Evolutionary conservation across 1,140 invertebrate genomes (phyloP).

Genomic region (Platyscapa corneri): DNA sequence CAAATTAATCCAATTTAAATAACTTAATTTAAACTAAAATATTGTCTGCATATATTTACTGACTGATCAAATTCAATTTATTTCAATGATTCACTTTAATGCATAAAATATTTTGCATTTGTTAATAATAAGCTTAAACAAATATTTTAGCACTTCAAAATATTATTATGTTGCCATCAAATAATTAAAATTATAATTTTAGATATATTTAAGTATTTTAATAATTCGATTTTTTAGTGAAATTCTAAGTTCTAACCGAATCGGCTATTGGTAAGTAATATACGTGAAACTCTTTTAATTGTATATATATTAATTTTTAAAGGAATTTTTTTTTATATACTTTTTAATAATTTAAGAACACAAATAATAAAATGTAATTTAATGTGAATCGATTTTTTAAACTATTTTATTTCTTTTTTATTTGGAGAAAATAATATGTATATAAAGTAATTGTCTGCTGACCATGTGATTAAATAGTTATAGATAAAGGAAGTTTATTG

Average conservation of each 20-base stretch:
- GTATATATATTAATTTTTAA: neutral
- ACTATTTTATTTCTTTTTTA: neutral
- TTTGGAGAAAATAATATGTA: constrained; percentile 5
- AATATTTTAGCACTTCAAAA: neutral
- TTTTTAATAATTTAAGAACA: neutral
- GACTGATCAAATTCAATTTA: no score
- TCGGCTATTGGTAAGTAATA: neutral
- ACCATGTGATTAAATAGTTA: constrained; percentile 10
- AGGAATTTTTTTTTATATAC: neutral
- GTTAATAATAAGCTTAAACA: no score
- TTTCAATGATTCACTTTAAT: no score
- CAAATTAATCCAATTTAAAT: neutral
- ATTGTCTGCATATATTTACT: no score
- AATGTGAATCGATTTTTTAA: neutral
- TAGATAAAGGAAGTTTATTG: constrained; percentile 16
- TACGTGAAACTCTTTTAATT: neutral
- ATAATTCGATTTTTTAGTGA: neutral
- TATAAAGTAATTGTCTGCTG: constrained; percentile 19
- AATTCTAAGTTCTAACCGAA: neutral
- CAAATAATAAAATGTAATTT: neutral
- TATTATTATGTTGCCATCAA: neutral
- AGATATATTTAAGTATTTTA: neutral
- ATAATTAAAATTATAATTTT: neutral
- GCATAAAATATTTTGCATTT: no score
- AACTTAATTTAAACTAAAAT: no score